A percentile compares a stretch with the other conserved stretches of the same genome.
Evolutionary conservation across 1,140 invertebrate species (phyloP).

Genomic region (Caenorhabditis briggsae): DNA sequence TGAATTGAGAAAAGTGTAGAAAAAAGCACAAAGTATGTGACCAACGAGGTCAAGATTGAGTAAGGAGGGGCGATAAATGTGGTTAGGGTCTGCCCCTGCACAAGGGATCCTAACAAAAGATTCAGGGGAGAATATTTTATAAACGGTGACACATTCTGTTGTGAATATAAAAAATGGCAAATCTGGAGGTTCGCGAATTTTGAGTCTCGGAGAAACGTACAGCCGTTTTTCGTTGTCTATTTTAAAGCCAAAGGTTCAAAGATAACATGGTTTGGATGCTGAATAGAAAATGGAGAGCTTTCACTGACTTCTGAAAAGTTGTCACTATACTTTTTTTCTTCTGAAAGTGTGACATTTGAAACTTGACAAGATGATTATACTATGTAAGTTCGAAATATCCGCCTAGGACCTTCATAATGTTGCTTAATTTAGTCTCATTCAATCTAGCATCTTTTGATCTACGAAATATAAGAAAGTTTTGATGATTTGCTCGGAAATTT

Average conservation of each 20-base stretch:
- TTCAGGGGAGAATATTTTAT: too few relatives aligned
- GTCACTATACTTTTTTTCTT: too few relatives aligned
- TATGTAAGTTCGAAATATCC: too few relatives aligned
- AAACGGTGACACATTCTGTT: background rate
- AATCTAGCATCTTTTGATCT: too few relatives aligned
- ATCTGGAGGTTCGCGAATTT: background rate
- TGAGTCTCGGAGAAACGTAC: background rate
- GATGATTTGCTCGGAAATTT: too few relatives aligned
- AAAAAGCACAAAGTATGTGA: constrained; percentile 43
- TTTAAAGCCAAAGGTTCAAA: constrained; percentile 17
- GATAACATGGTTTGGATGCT: constrained; percentile 37
- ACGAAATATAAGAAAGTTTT: too few relatives aligned
- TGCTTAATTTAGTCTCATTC: too few relatives aligned
- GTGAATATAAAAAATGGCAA: background rate
- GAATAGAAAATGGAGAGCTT: background rate
- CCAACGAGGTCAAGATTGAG: constrained; percentile 48
- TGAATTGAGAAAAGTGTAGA: constrained; percentile 33
- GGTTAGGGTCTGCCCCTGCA: background rate
- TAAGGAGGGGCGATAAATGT: background rate
- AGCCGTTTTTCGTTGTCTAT: background rate
- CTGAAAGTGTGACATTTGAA: too few relatives aligned
- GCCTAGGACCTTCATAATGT: too few relatives aligned
- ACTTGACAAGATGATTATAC: too few relatives aligned
- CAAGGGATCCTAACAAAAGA: background rate
- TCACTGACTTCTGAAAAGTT: too few relatives aligned